These are phyloP conservation scores for Cryptotermes secundus DNA, from an alignment of 1,140 invertebrate genomes.

Conservation along the genomic window DNA sequence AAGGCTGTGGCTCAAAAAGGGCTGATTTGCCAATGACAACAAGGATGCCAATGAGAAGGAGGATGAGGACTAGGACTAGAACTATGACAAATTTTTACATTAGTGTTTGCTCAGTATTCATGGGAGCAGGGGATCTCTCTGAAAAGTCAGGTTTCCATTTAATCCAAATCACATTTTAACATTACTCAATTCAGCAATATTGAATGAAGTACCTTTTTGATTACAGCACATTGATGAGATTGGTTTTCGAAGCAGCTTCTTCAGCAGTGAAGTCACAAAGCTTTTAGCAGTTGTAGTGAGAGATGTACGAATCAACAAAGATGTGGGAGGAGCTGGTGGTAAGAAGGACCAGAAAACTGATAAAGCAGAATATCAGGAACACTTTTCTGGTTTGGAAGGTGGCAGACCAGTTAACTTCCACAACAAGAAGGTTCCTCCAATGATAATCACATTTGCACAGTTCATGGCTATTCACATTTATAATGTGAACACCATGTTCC, in stretches of 20 bases:
- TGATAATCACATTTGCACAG: slow-evolving; percentile 79
- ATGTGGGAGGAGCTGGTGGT: slow-evolving; percentile 54
- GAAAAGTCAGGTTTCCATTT: not conserved
- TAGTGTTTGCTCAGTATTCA: not conserved
- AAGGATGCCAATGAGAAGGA: too few relatives aligned
- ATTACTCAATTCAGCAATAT: not conserved
- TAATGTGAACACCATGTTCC: slow-evolving; percentile 73
- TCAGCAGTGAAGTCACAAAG: slow-evolving; percentile 88
- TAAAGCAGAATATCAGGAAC: not conserved
- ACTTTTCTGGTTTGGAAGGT: not conserved
- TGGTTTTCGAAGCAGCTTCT: slow-evolving; percentile 82
- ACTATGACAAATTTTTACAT: too few relatives aligned
- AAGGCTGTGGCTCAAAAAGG: too few relatives aligned
- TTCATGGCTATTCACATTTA: slow-evolving; percentile 84
- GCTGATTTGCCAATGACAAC: too few relatives aligned
- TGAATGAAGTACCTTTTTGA: not conserved
- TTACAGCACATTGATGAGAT: slow-evolving; percentile 82
- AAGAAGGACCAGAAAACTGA: not conserved
- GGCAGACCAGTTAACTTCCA: slow-evolving; percentile 36
- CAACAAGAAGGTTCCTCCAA: slow-evolving; percentile 66
- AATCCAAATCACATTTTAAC: not conserved
- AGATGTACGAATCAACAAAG: slow-evolving; percentile 82
- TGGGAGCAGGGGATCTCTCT: not conserved
- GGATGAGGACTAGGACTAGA: too few relatives aligned
- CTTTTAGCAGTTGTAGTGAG: slow-evolving; percentile 78